These are phyloP conservation scores for Tetragnatha montana DNA, from an alignment of 2,888 invertebrate species.

Conservation along the genomic window DNA sequence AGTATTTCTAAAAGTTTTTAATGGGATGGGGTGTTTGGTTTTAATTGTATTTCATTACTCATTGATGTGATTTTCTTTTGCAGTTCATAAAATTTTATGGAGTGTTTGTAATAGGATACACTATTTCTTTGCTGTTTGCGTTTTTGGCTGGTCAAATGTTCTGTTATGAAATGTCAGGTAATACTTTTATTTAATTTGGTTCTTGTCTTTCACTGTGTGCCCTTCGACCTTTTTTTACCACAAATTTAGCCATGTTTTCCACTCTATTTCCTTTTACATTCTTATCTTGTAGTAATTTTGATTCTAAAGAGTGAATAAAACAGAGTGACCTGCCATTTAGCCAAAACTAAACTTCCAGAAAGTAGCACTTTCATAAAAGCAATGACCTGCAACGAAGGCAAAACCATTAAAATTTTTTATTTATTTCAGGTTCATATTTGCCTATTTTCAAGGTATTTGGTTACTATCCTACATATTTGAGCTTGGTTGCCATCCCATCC, in stretches of 20 bases:
- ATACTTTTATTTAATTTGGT: no score
- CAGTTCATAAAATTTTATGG: conserved; percentile 67
- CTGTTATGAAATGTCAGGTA: conserved; percentile 43
- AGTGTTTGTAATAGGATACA: conserved; percentile 41
- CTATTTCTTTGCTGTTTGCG: conserved; percentile 46
- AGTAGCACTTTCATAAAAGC: neutral
- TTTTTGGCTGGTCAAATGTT: conserved; percentile 51
- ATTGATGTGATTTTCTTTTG: conserved; percentile 12
- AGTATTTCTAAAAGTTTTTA: no score
- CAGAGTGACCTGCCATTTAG: neutral
- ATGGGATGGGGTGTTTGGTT: no score
- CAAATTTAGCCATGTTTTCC: neutral
- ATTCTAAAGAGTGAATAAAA: neutral
- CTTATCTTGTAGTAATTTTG: neutral
- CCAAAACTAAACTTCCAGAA: neutral
- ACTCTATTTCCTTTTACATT: neutral
- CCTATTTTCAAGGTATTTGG: conserved; percentile 41
- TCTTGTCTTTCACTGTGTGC: neutral
- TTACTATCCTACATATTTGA: conserved; percentile 48
- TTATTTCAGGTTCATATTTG: conserved; percentile 42
- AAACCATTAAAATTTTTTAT: neutral
- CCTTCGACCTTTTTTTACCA: neutral
- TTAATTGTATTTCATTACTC: no score
- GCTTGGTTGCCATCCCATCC: conserved; percentile 50
- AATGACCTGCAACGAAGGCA: neutral